Conservation (phyloP, 2,888 invertebrate species). For the Tuta absoluta region DNA sequence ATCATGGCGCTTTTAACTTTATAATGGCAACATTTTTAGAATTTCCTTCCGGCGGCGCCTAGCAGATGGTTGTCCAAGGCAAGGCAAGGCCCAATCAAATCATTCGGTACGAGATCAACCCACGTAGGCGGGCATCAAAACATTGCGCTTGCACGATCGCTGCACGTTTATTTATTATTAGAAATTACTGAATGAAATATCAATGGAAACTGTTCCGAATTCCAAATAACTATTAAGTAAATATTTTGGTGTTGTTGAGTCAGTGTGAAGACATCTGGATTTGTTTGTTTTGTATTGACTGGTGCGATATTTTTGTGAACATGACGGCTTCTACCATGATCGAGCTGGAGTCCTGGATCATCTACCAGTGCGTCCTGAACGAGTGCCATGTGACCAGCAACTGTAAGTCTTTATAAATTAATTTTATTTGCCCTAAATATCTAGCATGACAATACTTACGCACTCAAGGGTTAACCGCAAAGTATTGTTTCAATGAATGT, state of each 20-base stretch:
- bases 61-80: slow-evolving; percentile 35
- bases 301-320: slow-evolving; percentile 51
- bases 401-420: slow-evolving; percentile 74
- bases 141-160: slow-evolving; percentile 44
- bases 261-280: slow-evolving; percentile 34
- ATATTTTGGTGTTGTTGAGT: slow-evolving; percentile 41
- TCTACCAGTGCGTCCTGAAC: slow-evolving; percentile 85
- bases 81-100: slow-evolving; percentile 55
- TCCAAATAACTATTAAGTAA: slow-evolving; percentile 37
- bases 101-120: slow-evolving; percentile 54
- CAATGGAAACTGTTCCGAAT: slow-evolving; percentile 39
- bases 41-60: slow-evolving; percentile 42
- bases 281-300: slow-evolving; percentile 47
- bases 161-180: slow-evolving; percentile 55
- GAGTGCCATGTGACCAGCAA: slow-evolving; percentile 84
- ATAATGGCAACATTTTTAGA: slow-evolving; percentile 44
- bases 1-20: slow-evolving; percentile 12
- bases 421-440: not conserved
- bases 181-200: slow-evolving; percentile 55
- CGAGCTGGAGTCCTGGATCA: slow-evolving; percentile 86
- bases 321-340: slow-evolving; percentile 82
- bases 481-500: not conserved
- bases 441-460: not conserved
- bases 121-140: slow-evolving; percentile 65
- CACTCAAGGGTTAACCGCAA: slow-evolving; percentile 6